Evolutionary conservation across 1,140 invertebrate species (phyloP).

Genomic region (Rhizoglyphus robini): DNA sequence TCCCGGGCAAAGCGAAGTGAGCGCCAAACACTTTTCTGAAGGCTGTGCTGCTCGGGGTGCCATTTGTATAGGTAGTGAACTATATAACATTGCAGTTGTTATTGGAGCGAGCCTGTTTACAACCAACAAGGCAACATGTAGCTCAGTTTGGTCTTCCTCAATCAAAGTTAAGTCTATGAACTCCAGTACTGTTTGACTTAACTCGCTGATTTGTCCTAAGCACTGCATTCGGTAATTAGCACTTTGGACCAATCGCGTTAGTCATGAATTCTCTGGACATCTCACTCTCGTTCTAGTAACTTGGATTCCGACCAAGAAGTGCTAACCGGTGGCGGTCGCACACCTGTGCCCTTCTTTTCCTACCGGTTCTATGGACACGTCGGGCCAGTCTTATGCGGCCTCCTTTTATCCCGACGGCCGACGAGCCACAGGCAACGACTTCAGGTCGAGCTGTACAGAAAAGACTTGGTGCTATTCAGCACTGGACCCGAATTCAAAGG

Average conservation of each 20-base stretch:
- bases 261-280: too few species aligned
- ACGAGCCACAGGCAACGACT: neutral
- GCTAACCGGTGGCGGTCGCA: neutral
- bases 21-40: too few species aligned
- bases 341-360: neutral
- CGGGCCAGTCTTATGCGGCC: neutral
- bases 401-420: neutral
- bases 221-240: too few species aligned
- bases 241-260: too few species aligned
- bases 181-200: too few species aligned
- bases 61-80: neutral
- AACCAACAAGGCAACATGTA: too few species aligned
- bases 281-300: neutral
- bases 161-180: too few species aligned
- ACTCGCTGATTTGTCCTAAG: too few species aligned
- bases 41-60: too few species aligned
- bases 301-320: neutral
- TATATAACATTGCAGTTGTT: neutral
- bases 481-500: constrained; percentile 17
- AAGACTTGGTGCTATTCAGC: constrained; percentile 10
- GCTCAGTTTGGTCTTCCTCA: too few species aligned
- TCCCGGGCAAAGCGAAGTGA: neutral
- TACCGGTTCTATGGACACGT: neutral
- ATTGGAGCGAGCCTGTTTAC: too few species aligned
- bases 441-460: neutral